Conservation (phyloP, 2,888 invertebrate genomes). For the Allophyes oxyacanthae region DNA sequence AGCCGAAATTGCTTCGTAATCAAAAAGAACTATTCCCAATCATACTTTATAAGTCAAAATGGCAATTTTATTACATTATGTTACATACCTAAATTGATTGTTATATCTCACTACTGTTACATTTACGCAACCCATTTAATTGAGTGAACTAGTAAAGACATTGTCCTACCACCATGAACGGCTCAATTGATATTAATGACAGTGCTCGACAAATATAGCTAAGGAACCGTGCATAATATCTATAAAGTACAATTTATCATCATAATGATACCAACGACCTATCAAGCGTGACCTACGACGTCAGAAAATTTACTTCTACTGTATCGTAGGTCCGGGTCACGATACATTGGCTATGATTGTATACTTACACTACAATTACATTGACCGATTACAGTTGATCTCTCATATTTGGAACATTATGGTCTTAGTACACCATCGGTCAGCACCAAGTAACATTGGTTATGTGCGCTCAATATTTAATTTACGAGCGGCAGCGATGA, state of each 20-base stretch:
- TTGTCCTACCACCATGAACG: conserved; percentile 25
- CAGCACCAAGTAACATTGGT: conserved; percentile 24
- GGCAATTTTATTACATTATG: conserved; percentile 21
- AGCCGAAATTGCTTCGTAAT: too few relatives aligned
- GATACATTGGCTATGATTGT: conserved; percentile 20
- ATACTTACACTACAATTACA: conserved; percentile 8
- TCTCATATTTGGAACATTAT: conserved; percentile 1
- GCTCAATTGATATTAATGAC: conserved; percentile 67
- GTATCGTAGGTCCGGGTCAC: conserved; percentile 7
- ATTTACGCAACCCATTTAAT: conserved; percentile 14
- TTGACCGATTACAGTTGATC: conserved; percentile 25
- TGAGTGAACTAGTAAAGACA: conserved; percentile 16
- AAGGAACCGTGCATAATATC: conserved; percentile 46
- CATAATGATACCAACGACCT: conserved; percentile 18
- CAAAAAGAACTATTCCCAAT: too few relatives aligned
- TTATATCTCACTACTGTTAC: conserved; percentile 5
- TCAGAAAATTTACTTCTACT: background rate
- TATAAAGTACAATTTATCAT: conserved; percentile 50
- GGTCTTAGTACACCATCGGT: conserved; percentile 5
- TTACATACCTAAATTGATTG: conserved; percentile 19
- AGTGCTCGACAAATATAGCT: conserved; percentile 41
- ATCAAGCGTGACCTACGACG: conserved; percentile 25
- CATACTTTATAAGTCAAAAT: too few relatives aligned
- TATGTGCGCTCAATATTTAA: conserved; percentile 47
- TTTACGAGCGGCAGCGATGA: conserved; percentile 64